phyloP scores from a whole-genome alignment of 2,888 invertebrate species.

The Dendrolimus pini region DNA sequence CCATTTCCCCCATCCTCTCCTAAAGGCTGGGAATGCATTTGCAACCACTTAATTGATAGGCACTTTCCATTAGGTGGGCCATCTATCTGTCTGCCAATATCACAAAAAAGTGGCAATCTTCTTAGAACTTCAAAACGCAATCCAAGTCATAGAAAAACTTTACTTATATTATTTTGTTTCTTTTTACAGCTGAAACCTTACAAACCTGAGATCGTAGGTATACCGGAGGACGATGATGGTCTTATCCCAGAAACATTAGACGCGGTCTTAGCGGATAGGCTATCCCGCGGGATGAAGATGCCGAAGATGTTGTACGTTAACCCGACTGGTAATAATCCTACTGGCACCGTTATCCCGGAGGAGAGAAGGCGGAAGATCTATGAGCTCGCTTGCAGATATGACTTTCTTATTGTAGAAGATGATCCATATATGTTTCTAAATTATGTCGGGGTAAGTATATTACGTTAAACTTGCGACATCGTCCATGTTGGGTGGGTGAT shows the following conservation, averaged over 20 bases:
- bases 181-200: conserved; percentile 81
- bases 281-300: conserved; percentile 70
- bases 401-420: conserved; percentile 87
- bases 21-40: too few relatives aligned
- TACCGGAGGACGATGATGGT: conserved; percentile 83
- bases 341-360: conserved; percentile 81
- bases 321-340: conserved; percentile 87
- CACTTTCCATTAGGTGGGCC: too few relatives aligned
- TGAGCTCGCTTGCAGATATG: conserved; percentile 83
- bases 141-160: too few relatives aligned
- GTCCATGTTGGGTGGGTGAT: background rate
- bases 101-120: too few relatives aligned
- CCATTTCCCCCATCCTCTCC: too few relatives aligned
- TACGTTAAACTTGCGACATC: background rate
- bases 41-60: too few relatives aligned
- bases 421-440: conserved; percentile 89
- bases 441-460: conserved; percentile 76
- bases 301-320: conserved; percentile 85
- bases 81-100: too few relatives aligned
- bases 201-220: conserved; percentile 78
- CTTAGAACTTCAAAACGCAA: too few relatives aligned
- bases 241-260: conserved; percentile 78
- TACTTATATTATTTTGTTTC: conserved; percentile 1
- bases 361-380: conserved; percentile 83
- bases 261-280: conserved; percentile 66